phyloP scores from a whole-genome alignment of 2,888 invertebrate genomes.

The Ormyrus labotus region DNA sequence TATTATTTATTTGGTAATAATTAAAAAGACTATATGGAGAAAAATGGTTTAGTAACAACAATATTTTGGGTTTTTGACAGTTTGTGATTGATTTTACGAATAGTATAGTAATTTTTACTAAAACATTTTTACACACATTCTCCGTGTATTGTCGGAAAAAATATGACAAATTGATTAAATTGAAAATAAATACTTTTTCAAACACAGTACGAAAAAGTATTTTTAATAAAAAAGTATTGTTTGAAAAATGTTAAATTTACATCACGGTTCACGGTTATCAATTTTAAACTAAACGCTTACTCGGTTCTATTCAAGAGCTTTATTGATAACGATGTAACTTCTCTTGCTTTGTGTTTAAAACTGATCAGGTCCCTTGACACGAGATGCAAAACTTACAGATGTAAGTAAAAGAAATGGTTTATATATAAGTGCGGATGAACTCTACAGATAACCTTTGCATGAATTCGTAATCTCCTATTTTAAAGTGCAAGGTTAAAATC shows the following conservation, averaged over 20 bases:
- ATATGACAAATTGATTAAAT: too few relatives aligned
- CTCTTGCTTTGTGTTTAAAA: background rate
- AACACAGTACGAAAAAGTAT: background rate
- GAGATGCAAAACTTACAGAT: background rate
- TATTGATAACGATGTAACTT: conserved; percentile 1
- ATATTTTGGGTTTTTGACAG: too few relatives aligned
- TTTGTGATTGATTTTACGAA: too few relatives aligned
- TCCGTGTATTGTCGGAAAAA: too few relatives aligned
- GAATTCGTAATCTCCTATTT: background rate
- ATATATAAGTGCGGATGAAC: conserved; percentile 42
- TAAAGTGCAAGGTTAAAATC: background rate
- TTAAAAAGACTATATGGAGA: background rate
- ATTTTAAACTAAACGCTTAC: background rate
- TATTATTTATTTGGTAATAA: background rate
- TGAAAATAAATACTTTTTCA: too few relatives aligned
- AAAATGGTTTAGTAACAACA: too few relatives aligned
- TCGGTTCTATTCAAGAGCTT: background rate
- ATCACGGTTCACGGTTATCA: too few relatives aligned
- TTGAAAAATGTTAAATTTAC: background rate
- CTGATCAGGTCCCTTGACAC: background rate
- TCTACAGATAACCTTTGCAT: conserved; percentile 26
- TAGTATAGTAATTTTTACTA: too few relatives aligned
- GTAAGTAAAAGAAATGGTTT: background rate
- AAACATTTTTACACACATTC: too few relatives aligned
- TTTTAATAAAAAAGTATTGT: background rate